A percentile compares a stretch with the other conserved stretches of the same genome.
Conservation (phyloP, 2,797 vertebrate genomes). For the Pseudochirops cupreus region DNA sequence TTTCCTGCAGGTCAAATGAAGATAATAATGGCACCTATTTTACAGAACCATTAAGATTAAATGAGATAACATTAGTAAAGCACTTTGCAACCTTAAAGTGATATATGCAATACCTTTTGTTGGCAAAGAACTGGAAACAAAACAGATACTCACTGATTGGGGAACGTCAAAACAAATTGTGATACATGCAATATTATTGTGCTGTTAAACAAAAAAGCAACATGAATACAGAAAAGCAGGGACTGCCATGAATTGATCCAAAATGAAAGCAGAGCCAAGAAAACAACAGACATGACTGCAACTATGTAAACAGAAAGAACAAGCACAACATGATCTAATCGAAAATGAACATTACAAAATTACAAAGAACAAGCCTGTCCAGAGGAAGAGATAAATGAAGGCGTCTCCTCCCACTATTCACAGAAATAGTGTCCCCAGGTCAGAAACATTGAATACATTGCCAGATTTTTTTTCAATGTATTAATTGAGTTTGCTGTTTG, state of each 20-base stretch:
- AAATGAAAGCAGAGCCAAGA: neutral
- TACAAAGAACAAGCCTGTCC: neutral
- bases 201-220: neutral
- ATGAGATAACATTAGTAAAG: neutral
- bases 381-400: neutral
- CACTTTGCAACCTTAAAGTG: neutral
- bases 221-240: neutral
- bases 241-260: neutral
- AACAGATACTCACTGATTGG: neutral
- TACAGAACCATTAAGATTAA: neutral
- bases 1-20: neutral
- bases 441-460: neutral
- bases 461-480: neutral
- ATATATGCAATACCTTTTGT: neutral
- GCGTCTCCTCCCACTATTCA: neutral
- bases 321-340: neutral
- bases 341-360: neutral
- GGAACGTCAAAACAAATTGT: neutral
- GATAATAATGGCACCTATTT: neutral
- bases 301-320: neutral
- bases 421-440: neutral
- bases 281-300: neutral
- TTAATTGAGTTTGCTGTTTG: neutral
- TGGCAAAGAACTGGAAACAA: neutral
- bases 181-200: neutral